A percentile compares a stretch with the other conserved stretches of the same genome.
phyloP scores from a whole-genome alignment of 2,888 invertebrate genomes.

The Eudemis profundana region DNA sequence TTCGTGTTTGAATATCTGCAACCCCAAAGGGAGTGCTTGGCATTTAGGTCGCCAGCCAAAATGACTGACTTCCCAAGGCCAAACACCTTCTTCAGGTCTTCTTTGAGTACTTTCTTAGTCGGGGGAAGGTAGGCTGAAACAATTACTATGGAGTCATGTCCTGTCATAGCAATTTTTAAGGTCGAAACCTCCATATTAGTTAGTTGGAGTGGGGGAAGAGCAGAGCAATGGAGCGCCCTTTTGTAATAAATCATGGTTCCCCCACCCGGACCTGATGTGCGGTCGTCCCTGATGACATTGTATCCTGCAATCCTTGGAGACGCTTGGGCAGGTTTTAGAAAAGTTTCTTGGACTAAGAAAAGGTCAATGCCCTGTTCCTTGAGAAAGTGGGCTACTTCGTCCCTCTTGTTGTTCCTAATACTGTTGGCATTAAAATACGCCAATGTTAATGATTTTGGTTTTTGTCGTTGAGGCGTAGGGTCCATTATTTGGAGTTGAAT shows the following conservation, averaged over 20 bases:
- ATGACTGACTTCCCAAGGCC: conserved; percentile 2
- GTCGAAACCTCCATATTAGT: background rate
- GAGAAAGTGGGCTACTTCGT: too few species aligned
- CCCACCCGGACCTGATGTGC: too few species aligned
- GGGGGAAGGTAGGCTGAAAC: conserved; percentile 1
- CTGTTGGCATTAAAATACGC: too few species aligned
- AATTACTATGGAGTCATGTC: background rate
- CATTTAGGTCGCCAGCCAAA: conserved; percentile 8
- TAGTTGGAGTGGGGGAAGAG: background rate
- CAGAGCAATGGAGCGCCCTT: background rate
- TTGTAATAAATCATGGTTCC: conserved; percentile 44
- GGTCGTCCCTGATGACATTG: too few species aligned
- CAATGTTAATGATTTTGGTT: too few species aligned
- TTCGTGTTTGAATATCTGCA: background rate
- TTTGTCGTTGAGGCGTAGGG: too few species aligned
- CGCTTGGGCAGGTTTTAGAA: too few species aligned
- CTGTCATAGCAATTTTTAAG: background rate
- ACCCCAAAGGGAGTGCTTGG: conserved; percentile 4
- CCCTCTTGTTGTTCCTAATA: too few species aligned
- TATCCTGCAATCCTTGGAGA: too few species aligned
- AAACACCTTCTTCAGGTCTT: background rate
- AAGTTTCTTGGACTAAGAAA: too few species aligned
- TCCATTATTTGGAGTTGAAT: too few species aligned
- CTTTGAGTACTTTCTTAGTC: background rate
- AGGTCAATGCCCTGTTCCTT: too few species aligned